Base-by-base conservation (phyloP, 2,113 vertebrate genomes). In the Limnothrissa miodon region DNA sequence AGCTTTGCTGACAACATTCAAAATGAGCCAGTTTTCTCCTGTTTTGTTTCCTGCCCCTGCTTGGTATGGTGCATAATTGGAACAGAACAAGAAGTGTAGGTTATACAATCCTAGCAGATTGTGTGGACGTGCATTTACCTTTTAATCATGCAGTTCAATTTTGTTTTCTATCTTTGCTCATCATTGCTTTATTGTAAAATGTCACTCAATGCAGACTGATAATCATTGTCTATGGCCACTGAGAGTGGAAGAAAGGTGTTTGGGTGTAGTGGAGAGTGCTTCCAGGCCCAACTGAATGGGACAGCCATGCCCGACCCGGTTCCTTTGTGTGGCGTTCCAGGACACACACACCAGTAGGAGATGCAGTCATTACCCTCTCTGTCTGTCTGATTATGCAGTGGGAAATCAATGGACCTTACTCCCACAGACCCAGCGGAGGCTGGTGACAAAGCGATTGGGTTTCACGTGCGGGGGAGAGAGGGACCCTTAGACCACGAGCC, bases 351-450 rank as follows among this genome's bases (percentile, higher is more conserved):
- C 56, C 62, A 82, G 51, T 80, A 66, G 78, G 5, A 53, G 84
- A 84, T 82, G 39, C 39, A 84, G 78, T 83, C 59, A 81, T 82
- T 81, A 45, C 51, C 80, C 82, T 81, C 59, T 80, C 83, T 85
- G 83, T 86, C 83, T 85, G 81, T 80, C 81, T 86, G 78, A 81
- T 82, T 85, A 82, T 56, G 56, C 82, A 83, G 82, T 78, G 62
- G 23, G 56, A 80, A 83, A 90, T 88, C 85, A 83, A 86, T 86
- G 86, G 86, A 56, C 23, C 45, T 79, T 62, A 39, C 84, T 78
- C 83, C 81, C 51, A n/a, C 53, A 80, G 87, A 56, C 74, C 36
- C 85, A 83, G 53, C 25, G 36, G 86, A 81, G 83, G 81, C 56
- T 78, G 44, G 80, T 84, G 84, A 80, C 83, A 79, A 78, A 84